These are phyloP conservation scores for Eupsilia transversa DNA, from an alignment of 2,888 invertebrate genomes.

Conservation along the genomic window DNA sequence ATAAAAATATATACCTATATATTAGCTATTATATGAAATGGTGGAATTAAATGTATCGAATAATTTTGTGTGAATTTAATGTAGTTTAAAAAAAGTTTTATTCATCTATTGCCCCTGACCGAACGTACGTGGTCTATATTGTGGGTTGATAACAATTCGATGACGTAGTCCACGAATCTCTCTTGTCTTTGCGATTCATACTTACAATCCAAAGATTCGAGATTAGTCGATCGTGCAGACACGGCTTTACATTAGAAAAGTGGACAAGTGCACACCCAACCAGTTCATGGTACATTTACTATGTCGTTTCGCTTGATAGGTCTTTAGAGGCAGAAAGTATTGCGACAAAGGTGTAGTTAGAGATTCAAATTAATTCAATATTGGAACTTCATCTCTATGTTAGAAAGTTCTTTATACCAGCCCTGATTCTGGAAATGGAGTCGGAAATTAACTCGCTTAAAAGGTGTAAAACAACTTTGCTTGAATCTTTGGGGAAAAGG, in stretches of 20 bases:
- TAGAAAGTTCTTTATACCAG: slow-evolving; percentile 8
- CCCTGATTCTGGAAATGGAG: neutral
- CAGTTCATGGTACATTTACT: neutral
- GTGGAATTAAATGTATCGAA: neutral
- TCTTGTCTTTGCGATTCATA: neutral
- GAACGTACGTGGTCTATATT: neutral
- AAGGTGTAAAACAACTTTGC: neutral
- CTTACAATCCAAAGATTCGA: neutral
- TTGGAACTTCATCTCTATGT: slow-evolving; percentile 3
- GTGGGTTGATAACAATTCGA: neutral
- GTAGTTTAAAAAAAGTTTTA: neutral
- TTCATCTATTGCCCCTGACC: neutral
- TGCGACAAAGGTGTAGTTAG: slow-evolving; percentile 5
- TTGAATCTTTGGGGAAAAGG: neutral
- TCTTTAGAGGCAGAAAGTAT: neutral
- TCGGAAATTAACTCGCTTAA: neutral
- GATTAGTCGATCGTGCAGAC: neutral
- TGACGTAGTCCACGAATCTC: neutral
- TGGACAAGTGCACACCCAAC: neutral
- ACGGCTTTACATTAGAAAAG: slow-evolving; percentile 1
- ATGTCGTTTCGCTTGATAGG: neutral
- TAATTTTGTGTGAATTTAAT: neutral
- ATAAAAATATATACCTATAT: neutral
- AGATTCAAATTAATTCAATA: slow-evolving; percentile 24
- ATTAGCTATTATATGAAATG: neutral